Evolutionary conservation across 2,888 invertebrate genomes (phyloP).

Genomic region (Meandrusa payeni): DNA sequence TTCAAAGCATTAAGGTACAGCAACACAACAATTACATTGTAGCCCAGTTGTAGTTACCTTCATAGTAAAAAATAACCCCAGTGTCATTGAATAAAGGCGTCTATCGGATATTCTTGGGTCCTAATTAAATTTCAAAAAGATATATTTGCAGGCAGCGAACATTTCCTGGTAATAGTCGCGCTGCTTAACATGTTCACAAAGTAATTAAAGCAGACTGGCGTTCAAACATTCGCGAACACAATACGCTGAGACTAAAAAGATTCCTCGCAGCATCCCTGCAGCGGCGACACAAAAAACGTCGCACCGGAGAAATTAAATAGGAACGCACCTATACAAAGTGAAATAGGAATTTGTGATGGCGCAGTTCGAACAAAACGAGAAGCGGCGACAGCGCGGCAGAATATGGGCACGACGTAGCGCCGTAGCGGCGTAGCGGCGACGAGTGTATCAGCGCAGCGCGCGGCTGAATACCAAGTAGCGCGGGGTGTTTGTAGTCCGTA

Average conservation of each 20-base stretch:
- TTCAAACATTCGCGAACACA: slow-evolving; percentile 3
- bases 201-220: slow-evolving; percentile 5
- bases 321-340: slow-evolving; percentile 13
- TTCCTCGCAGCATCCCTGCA: neutral
- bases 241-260: slow-evolving; percentile 5
- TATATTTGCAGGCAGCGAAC: no score
- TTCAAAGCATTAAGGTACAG: no score
- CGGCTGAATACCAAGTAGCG: slow-evolving; percentile 13
- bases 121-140: slow-evolving; percentile 2
- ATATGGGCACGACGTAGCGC: neutral
- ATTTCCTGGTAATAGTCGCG: no score
- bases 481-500: slow-evolving; percentile 6
- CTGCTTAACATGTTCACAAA: slow-evolving; percentile 2
- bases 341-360: slow-evolving; percentile 18
- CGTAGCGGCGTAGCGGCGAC: slow-evolving; percentile 7
- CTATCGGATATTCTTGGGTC: no score
- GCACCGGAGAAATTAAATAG: slow-evolving; percentile 17
- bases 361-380: slow-evolving; percentile 10
- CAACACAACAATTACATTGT: no score
- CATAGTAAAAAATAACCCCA: no score
- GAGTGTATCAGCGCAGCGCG: slow-evolving; percentile 6
- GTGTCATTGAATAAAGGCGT: no score
- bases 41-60: no score
- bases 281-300: slow-evolving; percentile 10
- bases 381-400: slow-evolving; percentile 9